phyloP scores from a whole-genome alignment of 1,140 invertebrate species.

The Drosophila ananassae region DNA sequence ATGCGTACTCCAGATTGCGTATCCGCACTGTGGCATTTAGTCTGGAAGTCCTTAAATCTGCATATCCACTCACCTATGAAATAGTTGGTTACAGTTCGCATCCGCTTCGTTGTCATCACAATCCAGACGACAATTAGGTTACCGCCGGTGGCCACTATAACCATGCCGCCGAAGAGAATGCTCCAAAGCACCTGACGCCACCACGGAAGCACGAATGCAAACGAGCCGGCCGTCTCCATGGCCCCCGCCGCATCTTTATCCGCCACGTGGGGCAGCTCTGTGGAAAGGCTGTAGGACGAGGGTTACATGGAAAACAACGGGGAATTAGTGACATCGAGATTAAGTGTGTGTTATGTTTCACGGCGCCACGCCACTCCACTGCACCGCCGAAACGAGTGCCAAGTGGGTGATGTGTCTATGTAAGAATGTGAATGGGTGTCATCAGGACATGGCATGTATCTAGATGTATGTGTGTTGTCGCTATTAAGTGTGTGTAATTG shows the following conservation, averaged over 20 bases:
- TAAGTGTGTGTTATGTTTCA: slow-evolving; percentile 69
- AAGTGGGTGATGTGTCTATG: slow-evolving; percentile 55
- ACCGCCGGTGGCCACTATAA: slow-evolving; percentile 95
- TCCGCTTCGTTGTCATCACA: slow-evolving; percentile 94
- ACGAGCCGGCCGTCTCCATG: slow-evolving; percentile 47
- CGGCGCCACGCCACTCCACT: slow-evolving; percentile 16
- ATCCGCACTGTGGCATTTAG: slow-evolving; percentile 25
- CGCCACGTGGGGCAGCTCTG: slow-evolving; percentile 33
- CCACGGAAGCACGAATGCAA: slow-evolving; percentile 90
- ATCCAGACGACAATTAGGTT: slow-evolving; percentile 98
- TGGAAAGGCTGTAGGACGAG: slow-evolving; percentile 24
- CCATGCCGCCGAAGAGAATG: slow-evolving; percentile 93
- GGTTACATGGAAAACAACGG: slow-evolving; percentile 32
- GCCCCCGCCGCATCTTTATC: slow-evolving; percentile 43
- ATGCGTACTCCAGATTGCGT: slow-evolving; percentile 42
- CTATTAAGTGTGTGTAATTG: slow-evolving; percentile 79
- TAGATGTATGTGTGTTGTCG: slow-evolving; percentile 32
- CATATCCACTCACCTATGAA: slow-evolving; percentile 89
- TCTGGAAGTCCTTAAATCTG: not conserved
- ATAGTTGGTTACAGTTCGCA: slow-evolving; percentile 98
- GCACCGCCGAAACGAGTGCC: slow-evolving; percentile 38
- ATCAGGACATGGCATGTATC: slow-evolving; percentile 7
- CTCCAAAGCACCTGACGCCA: slow-evolving; percentile 95
- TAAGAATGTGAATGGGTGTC: slow-evolving; percentile 35
- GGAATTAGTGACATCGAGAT: slow-evolving; percentile 77